Evolutionary conservation across 2,797 vertebrate genomes (phyloP).

Genomic region (Poliocrania exsul): DNA sequence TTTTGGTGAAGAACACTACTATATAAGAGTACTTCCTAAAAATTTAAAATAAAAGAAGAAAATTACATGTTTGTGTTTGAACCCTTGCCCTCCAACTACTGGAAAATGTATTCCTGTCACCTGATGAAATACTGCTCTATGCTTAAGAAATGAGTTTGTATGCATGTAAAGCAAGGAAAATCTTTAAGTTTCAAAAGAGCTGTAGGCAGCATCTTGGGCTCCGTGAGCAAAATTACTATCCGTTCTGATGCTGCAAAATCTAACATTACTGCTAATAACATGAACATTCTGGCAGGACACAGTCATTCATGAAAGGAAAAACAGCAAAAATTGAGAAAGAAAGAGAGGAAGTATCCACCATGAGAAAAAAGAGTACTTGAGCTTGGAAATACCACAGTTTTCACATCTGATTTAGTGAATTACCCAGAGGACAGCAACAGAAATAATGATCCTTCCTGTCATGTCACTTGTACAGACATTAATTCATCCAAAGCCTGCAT

Average conservation of each 20-base stretch:
- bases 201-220: not conserved
- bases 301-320: not conserved
- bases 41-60: not conserved
- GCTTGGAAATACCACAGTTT: not conserved
- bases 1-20: not conserved
- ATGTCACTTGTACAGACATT: not conserved
- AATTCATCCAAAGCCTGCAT: not conserved
- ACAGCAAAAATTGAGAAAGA: not conserved
- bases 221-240: not conserved
- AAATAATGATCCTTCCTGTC: not conserved
- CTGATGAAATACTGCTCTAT: not conserved
- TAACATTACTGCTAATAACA: not conserved
- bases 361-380: not conserved
- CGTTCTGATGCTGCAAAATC: not conserved
- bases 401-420: not conserved
- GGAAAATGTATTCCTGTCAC: not conserved
- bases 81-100: not conserved
- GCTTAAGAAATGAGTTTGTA: not conserved
- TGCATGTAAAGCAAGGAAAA: not conserved
- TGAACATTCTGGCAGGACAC: not conserved
- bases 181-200: not conserved
- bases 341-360: not conserved
- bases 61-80: not conserved
- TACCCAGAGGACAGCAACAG: not conserved
- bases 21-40: not conserved